phyloP scores from a whole-genome alignment of 1,140 invertebrate species.

The Theocolax elegans region DNA sequence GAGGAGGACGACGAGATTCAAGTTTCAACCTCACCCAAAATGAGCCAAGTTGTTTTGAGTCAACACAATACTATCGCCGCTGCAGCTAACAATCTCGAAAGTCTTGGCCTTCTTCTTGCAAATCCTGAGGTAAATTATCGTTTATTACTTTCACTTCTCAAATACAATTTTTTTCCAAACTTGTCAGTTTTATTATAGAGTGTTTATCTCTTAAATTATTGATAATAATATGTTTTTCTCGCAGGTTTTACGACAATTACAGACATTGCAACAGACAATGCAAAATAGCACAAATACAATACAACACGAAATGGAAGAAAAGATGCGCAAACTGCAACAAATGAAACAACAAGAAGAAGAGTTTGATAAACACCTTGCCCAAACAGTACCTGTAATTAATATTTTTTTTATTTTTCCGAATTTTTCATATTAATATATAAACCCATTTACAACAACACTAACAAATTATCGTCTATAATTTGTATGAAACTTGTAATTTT shows the following conservation, averaged over 20 bases:
- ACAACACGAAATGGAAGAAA: conserved; percentile 76
- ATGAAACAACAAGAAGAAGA: conserved; percentile 82
- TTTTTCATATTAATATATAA: neutral
- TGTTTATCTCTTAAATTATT: too few species aligned
- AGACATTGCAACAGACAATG: conserved; percentile 70
- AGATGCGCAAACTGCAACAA: conserved; percentile 76
- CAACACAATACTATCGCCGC: conserved; percentile 54
- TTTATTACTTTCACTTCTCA: too few species aligned
- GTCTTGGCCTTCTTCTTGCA: conserved; percentile 60
- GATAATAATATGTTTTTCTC: too few species aligned
- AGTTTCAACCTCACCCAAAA: conserved; percentile 58
- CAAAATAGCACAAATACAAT: conserved; percentile 56
- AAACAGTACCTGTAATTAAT: conserved; percentile 73
- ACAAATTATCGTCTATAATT: too few species aligned
- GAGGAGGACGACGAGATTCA: conserved; percentile 79
- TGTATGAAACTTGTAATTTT: neutral
- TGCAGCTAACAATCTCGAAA: conserved; percentile 57
- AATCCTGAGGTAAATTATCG: conserved; percentile 61
- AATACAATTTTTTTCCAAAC: too few species aligned
- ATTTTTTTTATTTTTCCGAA: neutral
- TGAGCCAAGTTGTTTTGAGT: conserved; percentile 45
- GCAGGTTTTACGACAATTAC: conserved; percentile 77
- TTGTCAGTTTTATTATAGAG: too few species aligned
- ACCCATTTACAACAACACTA: neutral
- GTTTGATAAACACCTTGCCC: conserved; percentile 82